A percentile compares a stretch with the other conserved stretches of the same genome.
Conservation (phyloP, 2,888 invertebrate genomes). For the Poecilus cupreus region DNA sequence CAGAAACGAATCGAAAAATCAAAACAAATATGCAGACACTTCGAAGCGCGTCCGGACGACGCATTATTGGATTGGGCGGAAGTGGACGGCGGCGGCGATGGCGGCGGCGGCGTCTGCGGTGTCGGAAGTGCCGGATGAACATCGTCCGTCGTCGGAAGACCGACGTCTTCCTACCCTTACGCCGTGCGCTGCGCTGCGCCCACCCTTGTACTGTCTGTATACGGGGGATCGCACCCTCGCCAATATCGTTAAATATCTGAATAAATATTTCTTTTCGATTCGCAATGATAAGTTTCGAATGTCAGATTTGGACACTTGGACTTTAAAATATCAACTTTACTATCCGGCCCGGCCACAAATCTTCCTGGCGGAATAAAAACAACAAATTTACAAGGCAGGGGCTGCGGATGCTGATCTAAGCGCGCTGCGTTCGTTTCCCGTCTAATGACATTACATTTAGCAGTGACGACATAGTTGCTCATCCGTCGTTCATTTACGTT, state of each 20-base stretch:
- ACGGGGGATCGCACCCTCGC: slow-evolving; percentile 28
- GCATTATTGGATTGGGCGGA: slow-evolving; percentile 55
- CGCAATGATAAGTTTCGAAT: slow-evolving; percentile 13
- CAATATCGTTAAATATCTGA: slow-evolving; percentile 65
- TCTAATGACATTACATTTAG: slow-evolving; percentile 17
- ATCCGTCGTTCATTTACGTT: slow-evolving; percentile 29
- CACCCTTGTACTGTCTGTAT: neutral
- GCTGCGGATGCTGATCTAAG: neutral
- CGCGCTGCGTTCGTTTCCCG: neutral
- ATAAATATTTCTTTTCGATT: slow-evolving; percentile 66
- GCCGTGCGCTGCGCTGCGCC: neutral
- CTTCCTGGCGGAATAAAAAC: neutral
- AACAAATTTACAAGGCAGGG: neutral
- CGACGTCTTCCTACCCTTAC: slow-evolving; percentile 7
- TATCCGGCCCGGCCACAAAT: neutral
- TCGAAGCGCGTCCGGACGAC: slow-evolving; percentile 64
- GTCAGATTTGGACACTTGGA: slow-evolving; percentile 30
- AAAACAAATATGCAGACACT: slow-evolving; percentile 72
- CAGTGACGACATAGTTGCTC: neutral
- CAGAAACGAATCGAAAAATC: slow-evolving; percentile 67
- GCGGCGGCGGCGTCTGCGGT: slow-evolving; percentile 31
- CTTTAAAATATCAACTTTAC: slow-evolving; percentile 45
- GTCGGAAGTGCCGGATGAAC: slow-evolving; percentile 43
- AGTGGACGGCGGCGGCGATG: slow-evolving; percentile 16
- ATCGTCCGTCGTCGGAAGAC: neutral